Evolutionary conservation across 1,140 invertebrate genomes (phyloP).

Genomic region (Zaprionus africanus): DNA sequence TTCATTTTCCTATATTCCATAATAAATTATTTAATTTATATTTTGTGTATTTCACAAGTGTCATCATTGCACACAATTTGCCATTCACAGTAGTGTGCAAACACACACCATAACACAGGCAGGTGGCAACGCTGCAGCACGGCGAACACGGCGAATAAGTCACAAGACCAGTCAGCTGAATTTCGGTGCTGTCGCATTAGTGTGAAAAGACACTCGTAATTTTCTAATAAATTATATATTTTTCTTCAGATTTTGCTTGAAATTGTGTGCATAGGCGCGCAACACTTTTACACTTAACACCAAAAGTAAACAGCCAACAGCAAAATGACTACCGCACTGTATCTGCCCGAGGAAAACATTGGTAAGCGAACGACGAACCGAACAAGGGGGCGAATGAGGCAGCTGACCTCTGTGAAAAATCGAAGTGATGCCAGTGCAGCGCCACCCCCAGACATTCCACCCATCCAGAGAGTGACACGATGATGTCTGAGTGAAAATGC

Average conservation of each 20-base stretch:
- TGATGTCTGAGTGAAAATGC: slow-evolving; percentile 27
- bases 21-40: neutral
- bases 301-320: slow-evolving; percentile 65
- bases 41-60: neutral
- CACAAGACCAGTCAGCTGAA: slow-evolving; percentile 84
- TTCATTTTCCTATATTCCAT: neutral
- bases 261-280: slow-evolving; percentile 58
- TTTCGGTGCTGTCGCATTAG: slow-evolving; percentile 78
- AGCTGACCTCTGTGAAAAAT: slow-evolving; percentile 64
- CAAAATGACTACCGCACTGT: slow-evolving; percentile 88
- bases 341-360: slow-evolving; percentile 92
- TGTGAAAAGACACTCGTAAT: slow-evolving; percentile 76
- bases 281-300: slow-evolving; percentile 39
- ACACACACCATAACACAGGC: neutral
- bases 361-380: slow-evolving; percentile 86
- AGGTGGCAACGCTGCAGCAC: slow-evolving; percentile 30
- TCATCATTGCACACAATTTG: neutral
- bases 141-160: slow-evolving; percentile 67
- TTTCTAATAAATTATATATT: slow-evolving; percentile 59
- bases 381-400: slow-evolving; percentile 4
- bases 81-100: slow-evolving; percentile 23
- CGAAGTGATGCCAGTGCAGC: slow-evolving; percentile 53
- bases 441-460: slow-evolving; percentile 12
- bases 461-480: neutral
- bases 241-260: slow-evolving; percentile 60